Conservation (phyloP, 2,797 vertebrate genomes). For the Falco concolor region DNA sequence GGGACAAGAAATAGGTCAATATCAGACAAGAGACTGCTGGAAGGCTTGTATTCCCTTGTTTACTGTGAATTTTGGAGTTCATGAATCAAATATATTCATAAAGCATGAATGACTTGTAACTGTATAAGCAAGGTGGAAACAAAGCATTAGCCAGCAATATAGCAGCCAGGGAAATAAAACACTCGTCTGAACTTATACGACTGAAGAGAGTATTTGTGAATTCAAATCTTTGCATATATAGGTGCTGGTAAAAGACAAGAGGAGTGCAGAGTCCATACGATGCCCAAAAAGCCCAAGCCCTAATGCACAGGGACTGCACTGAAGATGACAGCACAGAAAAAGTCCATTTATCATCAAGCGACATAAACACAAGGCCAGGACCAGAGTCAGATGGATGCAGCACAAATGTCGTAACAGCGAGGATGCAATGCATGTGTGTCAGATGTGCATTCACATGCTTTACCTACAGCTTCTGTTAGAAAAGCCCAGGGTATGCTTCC, state of each 20-base stretch:
- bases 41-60: not conserved
- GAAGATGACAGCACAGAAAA: not conserved
- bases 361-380: not conserved
- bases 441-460: not conserved
- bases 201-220: not conserved
- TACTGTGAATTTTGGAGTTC: not conserved
- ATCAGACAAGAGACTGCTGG: not conserved
- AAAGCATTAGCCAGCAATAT: not conserved
- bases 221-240: not conserved
- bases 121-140: not conserved
- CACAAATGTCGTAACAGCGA: not conserved
- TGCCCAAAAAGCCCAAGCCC: not conserved
- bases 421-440: not conserved
- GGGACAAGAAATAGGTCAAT: not conserved
- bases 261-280: rapidly evolving
- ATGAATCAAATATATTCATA: not conserved
- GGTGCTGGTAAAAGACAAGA: not conserved
- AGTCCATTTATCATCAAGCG: not conserved
- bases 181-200: not conserved
- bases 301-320: not conserved
- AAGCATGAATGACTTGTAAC: not conserved
- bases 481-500: rapidly evolving
- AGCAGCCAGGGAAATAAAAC: not conserved
- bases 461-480: not conserved
- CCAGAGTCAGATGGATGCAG: not conserved